Evolutionary conservation across 92 coral and sea anemone genomes (phyloP).

Genomic region (Porites rus): DNA sequence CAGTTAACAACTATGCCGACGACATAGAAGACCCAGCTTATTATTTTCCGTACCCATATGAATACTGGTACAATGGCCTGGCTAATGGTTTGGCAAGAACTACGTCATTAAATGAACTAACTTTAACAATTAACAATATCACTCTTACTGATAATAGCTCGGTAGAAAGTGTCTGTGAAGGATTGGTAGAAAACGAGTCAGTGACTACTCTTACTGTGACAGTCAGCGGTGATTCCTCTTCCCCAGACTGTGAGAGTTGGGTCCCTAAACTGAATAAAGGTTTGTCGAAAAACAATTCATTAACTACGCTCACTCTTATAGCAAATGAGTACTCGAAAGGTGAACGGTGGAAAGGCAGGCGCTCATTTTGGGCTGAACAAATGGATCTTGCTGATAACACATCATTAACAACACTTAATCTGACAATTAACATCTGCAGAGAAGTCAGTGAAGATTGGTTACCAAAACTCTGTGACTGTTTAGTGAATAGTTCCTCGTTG

Average conservation of each 20-base stretch:
- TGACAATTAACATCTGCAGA: no score
- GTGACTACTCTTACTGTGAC: not conserved
- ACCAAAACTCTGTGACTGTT: no score
- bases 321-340: not conserved
- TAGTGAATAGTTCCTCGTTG: no score
- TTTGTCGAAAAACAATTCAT: constrained; percentile 2
- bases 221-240: not conserved
- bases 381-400: no score
- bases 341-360: not conserved
- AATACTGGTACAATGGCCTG: not conserved
- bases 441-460: no score
- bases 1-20: no score
- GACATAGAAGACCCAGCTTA: no score
- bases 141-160: not conserved
- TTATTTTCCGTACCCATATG: no score
- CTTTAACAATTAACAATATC: not conserved
- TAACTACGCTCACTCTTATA: not conserved
- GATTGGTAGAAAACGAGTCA: not conserved
- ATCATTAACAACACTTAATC: no score
- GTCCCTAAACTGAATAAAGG: not conserved
- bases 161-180: not conserved
- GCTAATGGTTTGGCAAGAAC: not conserved
- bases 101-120: not conserved
- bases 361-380: no score
- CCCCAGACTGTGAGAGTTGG: not conserved